phyloP scores from a whole-genome alignment of 2,797 vertebrate genomes.

The Pygocentrus nattereri region DNA sequence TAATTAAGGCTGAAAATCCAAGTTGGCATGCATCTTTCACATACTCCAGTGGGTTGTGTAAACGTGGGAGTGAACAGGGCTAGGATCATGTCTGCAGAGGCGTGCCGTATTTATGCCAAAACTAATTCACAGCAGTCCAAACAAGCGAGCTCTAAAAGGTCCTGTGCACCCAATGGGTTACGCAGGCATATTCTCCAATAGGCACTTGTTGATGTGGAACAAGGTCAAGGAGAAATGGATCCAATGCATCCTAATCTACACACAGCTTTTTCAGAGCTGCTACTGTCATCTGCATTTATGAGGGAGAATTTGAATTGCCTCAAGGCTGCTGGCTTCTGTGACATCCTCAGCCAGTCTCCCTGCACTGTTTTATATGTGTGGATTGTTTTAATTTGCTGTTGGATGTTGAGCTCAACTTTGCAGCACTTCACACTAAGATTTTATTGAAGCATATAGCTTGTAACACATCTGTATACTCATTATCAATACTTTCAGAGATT shows the following conservation, averaged over 20 bases:
- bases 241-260: constrained; percentile 38
- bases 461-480: too few species aligned
- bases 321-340: constrained; percentile 45
- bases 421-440: background rate
- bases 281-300: constrained; percentile 51
- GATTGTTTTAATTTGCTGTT: constrained; percentile 13
- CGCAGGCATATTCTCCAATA: constrained; percentile 17
- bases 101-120: constrained; percentile 48
- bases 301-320: constrained; percentile 48
- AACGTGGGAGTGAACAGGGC: constrained; percentile 49
- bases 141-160: constrained; percentile 42
- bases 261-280: constrained; percentile 22
- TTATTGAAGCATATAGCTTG: too few species aligned
- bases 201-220: constrained; percentile 35
- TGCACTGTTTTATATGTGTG: constrained; percentile 14
- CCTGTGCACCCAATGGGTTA: constrained; percentile 31
- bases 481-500: too few species aligned
- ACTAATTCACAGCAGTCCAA: constrained; percentile 56
- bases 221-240: constrained; percentile 54
- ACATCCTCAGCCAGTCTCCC: constrained; percentile 16
- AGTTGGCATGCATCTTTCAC: constrained; percentile 12
- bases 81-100: constrained; percentile 50
- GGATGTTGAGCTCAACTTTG: constrained; percentile 9
- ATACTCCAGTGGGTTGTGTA: constrained; percentile 23
- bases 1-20: constrained; percentile 40